These are phyloP conservation scores for Tachina lurida DNA, from an alignment of 2,888 invertebrate species.

Conservation along the genomic window DNA sequence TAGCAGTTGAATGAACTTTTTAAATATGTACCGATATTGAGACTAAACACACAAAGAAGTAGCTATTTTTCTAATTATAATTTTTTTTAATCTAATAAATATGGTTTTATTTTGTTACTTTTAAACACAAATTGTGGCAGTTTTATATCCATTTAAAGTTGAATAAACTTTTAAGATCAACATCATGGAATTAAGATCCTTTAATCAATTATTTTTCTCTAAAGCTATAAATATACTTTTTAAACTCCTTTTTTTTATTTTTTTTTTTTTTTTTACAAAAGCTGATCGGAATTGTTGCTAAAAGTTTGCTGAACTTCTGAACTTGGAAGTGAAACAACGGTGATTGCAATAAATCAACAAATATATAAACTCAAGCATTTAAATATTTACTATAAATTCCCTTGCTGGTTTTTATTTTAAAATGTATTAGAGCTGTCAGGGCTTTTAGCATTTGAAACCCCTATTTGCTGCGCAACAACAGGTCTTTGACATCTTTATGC, in stretches of 20 bases:
- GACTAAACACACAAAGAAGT: not conserved
- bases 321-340: slow-evolving; percentile 58
- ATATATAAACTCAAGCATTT: slow-evolving; percentile 12
- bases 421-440: slow-evolving; percentile 16
- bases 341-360: slow-evolving; percentile 63
- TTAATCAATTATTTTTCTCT: slow-evolving; percentile 30
- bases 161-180: slow-evolving; percentile 59
- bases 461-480: slow-evolving; percentile 46
- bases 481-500: slow-evolving; percentile 61
- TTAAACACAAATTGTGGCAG: slow-evolving; percentile 12
- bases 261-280: slow-evolving; percentile 34
- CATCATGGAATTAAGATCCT: slow-evolving; percentile 24
- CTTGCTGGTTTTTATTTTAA: slow-evolving; percentile 10
- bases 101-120: not conserved
- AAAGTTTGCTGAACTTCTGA: slow-evolving; percentile 67
- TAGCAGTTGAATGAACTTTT: slow-evolving; percentile 25
- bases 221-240: slow-evolving; percentile 50
- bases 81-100: slow-evolving; percentile 25
- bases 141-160: slow-evolving; percentile 37
- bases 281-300: slow-evolving; percentile 48
- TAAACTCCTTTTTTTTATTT: not conserved
- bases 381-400: slow-evolving; percentile 34
- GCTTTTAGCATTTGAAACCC: slow-evolving; percentile 59
- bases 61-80: slow-evolving; percentile 13
- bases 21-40: not conserved